Evolutionary conservation across 2,888 invertebrate species (phyloP).

Genomic region (Conomelus anceps): DNA sequence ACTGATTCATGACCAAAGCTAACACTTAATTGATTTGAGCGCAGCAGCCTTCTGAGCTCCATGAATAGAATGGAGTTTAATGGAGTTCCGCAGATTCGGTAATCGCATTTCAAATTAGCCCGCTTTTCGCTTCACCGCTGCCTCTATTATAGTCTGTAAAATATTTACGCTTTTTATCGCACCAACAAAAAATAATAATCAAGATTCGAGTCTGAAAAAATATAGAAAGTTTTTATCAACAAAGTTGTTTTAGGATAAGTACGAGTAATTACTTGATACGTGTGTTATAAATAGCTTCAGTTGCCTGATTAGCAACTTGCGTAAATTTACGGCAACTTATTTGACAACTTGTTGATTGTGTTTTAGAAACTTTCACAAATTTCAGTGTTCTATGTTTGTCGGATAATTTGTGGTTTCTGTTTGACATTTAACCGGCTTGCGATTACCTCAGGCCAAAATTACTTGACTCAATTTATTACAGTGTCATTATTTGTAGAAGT

Average conservation of each 20-base stretch:
- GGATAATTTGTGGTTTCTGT: neutral
- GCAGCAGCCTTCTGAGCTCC: neutral
- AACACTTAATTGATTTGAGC: neutral
- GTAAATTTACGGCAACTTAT: neutral
- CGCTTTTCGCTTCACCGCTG: neutral
- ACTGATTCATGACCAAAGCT: neutral
- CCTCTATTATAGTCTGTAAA: neutral
- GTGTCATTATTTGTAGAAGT: neutral
- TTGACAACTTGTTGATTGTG: neutral
- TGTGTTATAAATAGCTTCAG: neutral
- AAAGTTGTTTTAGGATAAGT: too few relatives aligned
- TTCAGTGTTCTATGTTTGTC: neutral
- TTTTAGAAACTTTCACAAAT: neutral
- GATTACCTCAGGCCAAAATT: neutral
- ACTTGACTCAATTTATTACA: neutral
- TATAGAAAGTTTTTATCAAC: too few relatives aligned
- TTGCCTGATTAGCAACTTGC: neutral
- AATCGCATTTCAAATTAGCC: neutral
- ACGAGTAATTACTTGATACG: neutral
- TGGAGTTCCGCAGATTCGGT: neutral
- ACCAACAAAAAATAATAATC: neutral
- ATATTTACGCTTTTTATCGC: neutral
- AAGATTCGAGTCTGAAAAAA: neutral
- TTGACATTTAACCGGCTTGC: neutral
- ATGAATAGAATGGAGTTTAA: neutral